Evolutionary conservation across 2,113 vertebrate species (phyloP).

Genomic region (Cyprinodon brontotheroides): DNA sequence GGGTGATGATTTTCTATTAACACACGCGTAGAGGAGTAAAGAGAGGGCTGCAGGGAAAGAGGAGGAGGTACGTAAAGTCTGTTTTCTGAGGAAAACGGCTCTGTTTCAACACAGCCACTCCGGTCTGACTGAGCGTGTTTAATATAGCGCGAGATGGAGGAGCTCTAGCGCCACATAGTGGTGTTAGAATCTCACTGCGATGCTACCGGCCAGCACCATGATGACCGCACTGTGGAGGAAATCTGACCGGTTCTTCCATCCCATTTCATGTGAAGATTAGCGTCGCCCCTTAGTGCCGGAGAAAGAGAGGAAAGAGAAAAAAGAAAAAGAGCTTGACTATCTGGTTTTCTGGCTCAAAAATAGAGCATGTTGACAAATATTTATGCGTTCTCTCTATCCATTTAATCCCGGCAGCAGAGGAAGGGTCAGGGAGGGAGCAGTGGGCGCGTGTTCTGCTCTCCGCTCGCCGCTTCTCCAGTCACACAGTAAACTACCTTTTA

Average conservation of each 20-base stretch:
- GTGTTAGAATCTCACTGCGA: constrained; percentile 45
- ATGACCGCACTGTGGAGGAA: too few relatives aligned
- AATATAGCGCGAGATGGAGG: constrained; percentile 56
- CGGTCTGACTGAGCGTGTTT: constrained; percentile 21
- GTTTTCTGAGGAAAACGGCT: constrained; percentile 44
- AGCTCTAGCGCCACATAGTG: constrained; percentile 87
- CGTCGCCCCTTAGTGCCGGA: too few relatives aligned
- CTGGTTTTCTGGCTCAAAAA: too few relatives aligned
- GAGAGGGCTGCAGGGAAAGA: constrained; percentile 34
- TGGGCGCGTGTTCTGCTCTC: constrained; percentile 82
- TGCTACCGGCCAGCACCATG: too few relatives aligned
- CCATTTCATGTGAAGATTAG: constrained; percentile 90
- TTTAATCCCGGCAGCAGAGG: constrained; percentile 88
- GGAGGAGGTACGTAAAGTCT: constrained; percentile 29
- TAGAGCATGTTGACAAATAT: too few relatives aligned
- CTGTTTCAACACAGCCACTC: constrained; percentile 16
- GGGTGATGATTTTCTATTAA: constrained; percentile 77
- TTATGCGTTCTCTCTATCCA: constrained; percentile 86
- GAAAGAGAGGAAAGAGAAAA: constrained; percentile 77
- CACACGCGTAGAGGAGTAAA: constrained; percentile 56
- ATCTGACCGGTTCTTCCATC: too few relatives aligned
- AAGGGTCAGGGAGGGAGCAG: constrained; percentile 92
- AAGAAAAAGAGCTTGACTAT: too few relatives aligned
- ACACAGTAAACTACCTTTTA: constrained; percentile 96
- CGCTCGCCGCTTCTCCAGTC: constrained; percentile 87